phyloP scores from a whole-genome alignment of 2,797 vertebrate species.

The Takifugu rubripes region DNA sequence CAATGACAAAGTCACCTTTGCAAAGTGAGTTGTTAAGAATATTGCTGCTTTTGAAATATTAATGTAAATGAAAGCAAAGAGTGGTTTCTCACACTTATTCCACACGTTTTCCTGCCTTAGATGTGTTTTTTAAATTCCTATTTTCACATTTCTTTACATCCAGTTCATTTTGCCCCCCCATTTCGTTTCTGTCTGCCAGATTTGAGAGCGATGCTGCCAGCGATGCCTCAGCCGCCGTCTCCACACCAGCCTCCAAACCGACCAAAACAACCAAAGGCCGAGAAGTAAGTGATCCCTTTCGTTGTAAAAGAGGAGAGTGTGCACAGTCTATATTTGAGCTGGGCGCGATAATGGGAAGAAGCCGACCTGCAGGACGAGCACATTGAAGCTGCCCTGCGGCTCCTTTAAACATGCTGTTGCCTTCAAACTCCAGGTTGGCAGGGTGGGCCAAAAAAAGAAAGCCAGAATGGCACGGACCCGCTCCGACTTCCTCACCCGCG shows the following conservation, averaged over 20 bases:
- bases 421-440: conserved; percentile 88
- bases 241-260: conserved; percentile 43
- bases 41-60: not conserved
- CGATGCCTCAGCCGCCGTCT: conserved; percentile 57
- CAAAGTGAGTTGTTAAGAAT: conserved; percentile 79
- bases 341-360: conserved; percentile 12
- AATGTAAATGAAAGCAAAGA: not conserved
- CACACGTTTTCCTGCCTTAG: not conserved
- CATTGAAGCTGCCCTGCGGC: conserved; percentile 14
- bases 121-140: not conserved
- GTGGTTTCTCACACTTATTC: not conserved
- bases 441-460: conserved; percentile 94
- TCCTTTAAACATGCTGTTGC: conserved; percentile 78
- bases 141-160: not conserved
- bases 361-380: conserved; percentile 11
- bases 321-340: conserved; percentile 15
- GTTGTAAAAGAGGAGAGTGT: too few relatives aligned
- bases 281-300: conserved; percentile 55
- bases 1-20: conserved; percentile 78
- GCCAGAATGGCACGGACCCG: conserved; percentile 97
- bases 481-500: conserved; percentile 98
- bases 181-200: conserved; percentile 50
- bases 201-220: conserved; percentile 72
- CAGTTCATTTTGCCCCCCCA: not conserved
- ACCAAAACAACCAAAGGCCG: conserved; percentile 62